Evolutionary conservation across 2,888 invertebrate species (phyloP), one percentile per base, ranked within the genome.

Genomic region (Chalcis sispes): DNA sequence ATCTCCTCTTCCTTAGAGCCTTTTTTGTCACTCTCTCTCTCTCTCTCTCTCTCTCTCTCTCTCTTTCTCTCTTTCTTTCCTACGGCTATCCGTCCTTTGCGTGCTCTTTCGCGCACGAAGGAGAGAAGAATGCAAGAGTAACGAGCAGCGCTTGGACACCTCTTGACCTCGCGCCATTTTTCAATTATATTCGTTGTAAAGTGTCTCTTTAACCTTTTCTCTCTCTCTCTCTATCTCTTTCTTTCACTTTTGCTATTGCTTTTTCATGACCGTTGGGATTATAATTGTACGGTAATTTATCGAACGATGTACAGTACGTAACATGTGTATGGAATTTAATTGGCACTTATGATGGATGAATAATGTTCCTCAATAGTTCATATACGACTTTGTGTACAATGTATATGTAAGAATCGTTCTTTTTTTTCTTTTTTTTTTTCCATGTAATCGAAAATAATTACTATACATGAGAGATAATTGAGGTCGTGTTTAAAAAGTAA

Each of bases 101-200:
- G 1, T 20, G 8, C 10, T n/a, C 8, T 1, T 64, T 59, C 23
- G 62, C 48, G 54, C 8, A 20, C 18, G 20, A 58, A 18, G 18
- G 48, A 62, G 48, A 61, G 25, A 61, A 42, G 18, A 4, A 42
- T 42, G 50, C 2, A 20, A 46, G n/a, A n/a, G 13, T 15, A n/a
- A n/a, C n/a, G 46, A 46, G n/a, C 4, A 7, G 29, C 40, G 50
- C 40, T 61, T 13, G 42, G 42, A 54, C 59, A 58, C 59, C 69
- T 58, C 59, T 59, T 59, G 69, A 69, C 69, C 59, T 59, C 67
- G 67, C 69, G 69, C 58, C 48, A 32, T 32, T 58, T 69, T 18
- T 27, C 23, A 15, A 20, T 58, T 58, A 36, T n/a, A n/a, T 56
- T 56, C 29, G 52, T 3, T n/a, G n/a, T n/a, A n/a, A n/a, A n/a